Evolutionary conservation across 92 coral and sea anemone genomes (phyloP), one percentile per base, ranked within the genome.

Genomic region (Bergia sp.): DNA sequence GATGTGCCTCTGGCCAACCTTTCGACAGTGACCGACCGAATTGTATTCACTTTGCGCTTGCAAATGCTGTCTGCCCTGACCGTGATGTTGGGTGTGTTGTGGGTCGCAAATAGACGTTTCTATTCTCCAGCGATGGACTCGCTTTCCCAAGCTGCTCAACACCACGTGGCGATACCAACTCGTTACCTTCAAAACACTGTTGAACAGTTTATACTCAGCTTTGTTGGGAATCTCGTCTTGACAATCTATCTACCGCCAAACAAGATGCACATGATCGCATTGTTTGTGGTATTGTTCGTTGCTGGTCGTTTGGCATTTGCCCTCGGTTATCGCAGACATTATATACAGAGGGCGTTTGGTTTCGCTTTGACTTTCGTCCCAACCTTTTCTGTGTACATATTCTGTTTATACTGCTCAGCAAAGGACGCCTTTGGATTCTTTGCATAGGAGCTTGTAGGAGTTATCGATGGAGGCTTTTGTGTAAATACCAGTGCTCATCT

Each of bases 151-250:
- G 82, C 77, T 67, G 86, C 79, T 53, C 69, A 87, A 36, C 80
- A 84, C 38, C 79, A 66, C 44, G 89, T 90, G 16, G 92, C 80
- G 7, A 36, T 85, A 15, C 79, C 89, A 36, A 13, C 61, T 5
- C 85, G 79, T 20, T 91, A 79, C 80, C 91, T 93, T 5, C 93
- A 87, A 58, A 93, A 93, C 88, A 93, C 96, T 53, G 66, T 82
- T 41, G 96, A 93, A 29, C 96, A 93, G 80, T 93, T 93, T 81
- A 13, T 91, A 76, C 64, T 91, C 23, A 92, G 90, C 75, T 83
- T 89, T 71, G 80, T 93, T 18, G 90, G 91, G 21, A 86, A 81
- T 37, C 58, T 91, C 65, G 88, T 58, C 86, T 75, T 93, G 86
- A 37, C 91, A 10, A 86, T 91, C 42, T 85, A 93, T 71, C 87